These are phyloP conservation scores for Leptinotarsa peninsularis DNA, from an alignment of 2,888 invertebrate species.

Conservation along the genomic window DNA sequence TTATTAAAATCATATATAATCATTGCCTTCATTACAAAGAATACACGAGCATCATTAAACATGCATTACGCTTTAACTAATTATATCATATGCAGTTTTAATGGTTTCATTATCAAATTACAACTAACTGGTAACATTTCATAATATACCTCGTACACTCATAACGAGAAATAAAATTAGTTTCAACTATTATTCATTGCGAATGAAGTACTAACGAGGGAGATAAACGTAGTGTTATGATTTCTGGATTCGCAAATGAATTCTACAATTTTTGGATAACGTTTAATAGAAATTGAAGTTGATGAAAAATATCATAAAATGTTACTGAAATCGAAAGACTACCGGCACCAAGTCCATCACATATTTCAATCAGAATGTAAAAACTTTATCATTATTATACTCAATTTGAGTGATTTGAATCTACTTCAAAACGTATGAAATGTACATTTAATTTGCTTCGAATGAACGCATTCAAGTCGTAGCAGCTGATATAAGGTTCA, in stretches of 20 bases:
- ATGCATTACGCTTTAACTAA: neutral
- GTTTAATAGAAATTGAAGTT: too few relatives aligned
- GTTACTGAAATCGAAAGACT: too few relatives aligned
- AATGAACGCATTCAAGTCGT: neutral
- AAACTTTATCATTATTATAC: too few relatives aligned
- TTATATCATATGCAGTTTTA: constrained; percentile 2
- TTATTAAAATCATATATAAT: constrained; percentile 1
- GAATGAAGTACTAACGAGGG: neutral
- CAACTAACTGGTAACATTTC: neutral
- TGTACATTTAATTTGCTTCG: neutral
- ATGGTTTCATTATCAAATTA: constrained; percentile 4
- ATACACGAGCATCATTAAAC: neutral
- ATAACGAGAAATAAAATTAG: neutral
- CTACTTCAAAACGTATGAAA: too few relatives aligned
- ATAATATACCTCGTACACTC: neutral
- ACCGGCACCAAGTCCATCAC: too few relatives aligned
- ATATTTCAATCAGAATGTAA: too few relatives aligned
- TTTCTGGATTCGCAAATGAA: too few relatives aligned
- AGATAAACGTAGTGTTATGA: neutral
- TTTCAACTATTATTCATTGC: neutral
- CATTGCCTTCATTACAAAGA: neutral
- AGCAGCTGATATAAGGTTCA: constrained; percentile 2
- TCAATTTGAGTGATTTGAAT: too few relatives aligned
- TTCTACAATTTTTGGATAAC: too few relatives aligned
- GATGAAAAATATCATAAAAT: too few relatives aligned